A percentile compares a stretch with the other conserved stretches of the same genome.
Conservation (phyloP, 2,113 vertebrate genomes). For the Globicephala melas region DNA sequence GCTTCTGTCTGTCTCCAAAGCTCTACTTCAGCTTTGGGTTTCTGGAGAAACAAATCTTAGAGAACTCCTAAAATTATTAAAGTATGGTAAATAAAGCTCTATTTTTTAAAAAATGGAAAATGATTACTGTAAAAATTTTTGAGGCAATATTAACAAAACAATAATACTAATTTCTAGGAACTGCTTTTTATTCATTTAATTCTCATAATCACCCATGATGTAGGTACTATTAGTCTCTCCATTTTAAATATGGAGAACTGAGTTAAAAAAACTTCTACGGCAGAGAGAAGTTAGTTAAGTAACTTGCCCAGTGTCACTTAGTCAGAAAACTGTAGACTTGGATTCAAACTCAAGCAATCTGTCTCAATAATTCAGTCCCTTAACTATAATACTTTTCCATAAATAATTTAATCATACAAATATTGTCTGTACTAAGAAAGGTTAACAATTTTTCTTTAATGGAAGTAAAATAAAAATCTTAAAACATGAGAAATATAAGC, state of each 20-base stretch:
- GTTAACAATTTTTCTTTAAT: neutral
- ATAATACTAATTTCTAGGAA: neutral
- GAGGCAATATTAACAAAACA: neutral
- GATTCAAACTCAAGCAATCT: neutral
- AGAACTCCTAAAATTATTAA: neutral
- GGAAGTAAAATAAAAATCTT: neutral
- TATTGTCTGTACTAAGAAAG: neutral
- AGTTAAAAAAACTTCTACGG: neutral
- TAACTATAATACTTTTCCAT: neutral
- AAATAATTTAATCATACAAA: neutral
- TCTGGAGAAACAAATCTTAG: neutral
- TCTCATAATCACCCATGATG: neutral
- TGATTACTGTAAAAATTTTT: neutral
- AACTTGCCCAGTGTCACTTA: neutral
- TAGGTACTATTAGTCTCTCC: neutral
- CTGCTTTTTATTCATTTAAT: neutral
- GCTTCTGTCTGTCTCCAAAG: neutral
- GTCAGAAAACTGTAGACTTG: neutral
- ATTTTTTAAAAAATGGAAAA: neutral
- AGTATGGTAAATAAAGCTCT: neutral
- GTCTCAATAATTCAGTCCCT: neutral
- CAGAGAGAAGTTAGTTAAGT: neutral
- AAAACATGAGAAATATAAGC: neutral
- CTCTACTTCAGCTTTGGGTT: neutral
- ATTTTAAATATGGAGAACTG: neutral